Base-by-base conservation (phyloP, 2,888 invertebrate genomes). In the Scaptomyza parva region DNA sequence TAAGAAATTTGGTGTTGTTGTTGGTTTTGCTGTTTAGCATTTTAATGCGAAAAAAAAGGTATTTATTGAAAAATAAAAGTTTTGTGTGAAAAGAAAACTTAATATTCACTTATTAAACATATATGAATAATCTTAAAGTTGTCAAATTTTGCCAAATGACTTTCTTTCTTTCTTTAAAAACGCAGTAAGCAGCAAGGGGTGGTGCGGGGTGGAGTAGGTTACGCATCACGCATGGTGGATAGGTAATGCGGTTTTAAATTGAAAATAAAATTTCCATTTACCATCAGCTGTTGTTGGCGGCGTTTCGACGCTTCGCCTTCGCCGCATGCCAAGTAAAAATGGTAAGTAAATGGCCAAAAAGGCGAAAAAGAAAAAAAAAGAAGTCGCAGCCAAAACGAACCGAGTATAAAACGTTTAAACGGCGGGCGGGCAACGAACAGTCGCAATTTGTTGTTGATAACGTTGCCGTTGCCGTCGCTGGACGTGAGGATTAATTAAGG, bases 331-430 rank as follows among this genome's bases (percentile, higher is more conserved):
- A 73, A 73, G 51, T n/a, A n/a, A n/a, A n/a, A n/a, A 75, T 75
- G 72, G 66, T 51, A 73, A 73, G 51, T 76, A 60, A 58, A 52
- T 60, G 55, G 53, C 45, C 50, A 48, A 35, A 33, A 33, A n/a
- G 18, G 20, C n/a, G 18, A 6, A 24, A 1, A 14, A 24, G 26
- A 14, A 26, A 24, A 14, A 8, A 26, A 40, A 28, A 24, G 11
- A 7, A 7, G 3, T n/a, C 47, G 48, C 22, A 18, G 33, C 41
- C 60, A n/a, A 39, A 12, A 26, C 6, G n/a, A 43, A n/a, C n/a
- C n/a, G n/a, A 43, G 58, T 81, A 86, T 80, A 86, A 83, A 81
- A 86, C 45, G 77, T 14, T 51, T 9, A 9, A 53, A 8, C 57
- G 39, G 48, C 47, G 50, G 55, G 48, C 71, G 70, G 73, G 55